A percentile compares a stretch with the other conserved stretches of the same genome.
phyloP scores from a whole-genome alignment of 1,140 invertebrate genomes.

The Pectinophora gossypiella region DNA sequence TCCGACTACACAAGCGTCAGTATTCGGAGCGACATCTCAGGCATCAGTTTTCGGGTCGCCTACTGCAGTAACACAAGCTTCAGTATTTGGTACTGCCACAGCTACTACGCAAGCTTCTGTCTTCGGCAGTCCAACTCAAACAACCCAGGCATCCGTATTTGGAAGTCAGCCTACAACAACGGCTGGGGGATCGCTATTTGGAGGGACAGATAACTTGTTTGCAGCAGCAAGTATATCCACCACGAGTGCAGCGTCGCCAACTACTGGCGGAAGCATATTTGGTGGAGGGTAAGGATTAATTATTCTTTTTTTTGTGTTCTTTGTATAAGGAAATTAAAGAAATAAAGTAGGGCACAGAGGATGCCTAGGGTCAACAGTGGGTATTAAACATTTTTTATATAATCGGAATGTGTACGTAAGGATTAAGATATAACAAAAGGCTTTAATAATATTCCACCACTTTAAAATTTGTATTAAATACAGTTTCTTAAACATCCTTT shows the following conservation, averaged over 20 bases:
- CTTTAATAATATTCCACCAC: too few species aligned
- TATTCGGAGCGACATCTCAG: slow-evolving; percentile 33
- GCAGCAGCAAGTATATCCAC: slow-evolving; percentile 57
- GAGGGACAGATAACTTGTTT: slow-evolving; percentile 46
- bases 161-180: slow-evolving; percentile 25
- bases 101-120: slow-evolving; percentile 24
- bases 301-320: too few species aligned
- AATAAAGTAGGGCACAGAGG: too few species aligned
- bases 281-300: slow-evolving; percentile 43
- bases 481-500: too few species aligned
- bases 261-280: slow-evolving; percentile 50
- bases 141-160: slow-evolving; percentile 32
- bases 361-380: too few species aligned
- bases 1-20: slow-evolving; percentile 18
- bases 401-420: too few species aligned
- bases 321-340: too few species aligned
- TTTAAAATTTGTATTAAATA: too few species aligned
- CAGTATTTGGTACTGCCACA: slow-evolving; percentile 14
- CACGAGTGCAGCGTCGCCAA: slow-evolving; percentile 37
- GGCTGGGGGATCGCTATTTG: slow-evolving; percentile 41
- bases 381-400: too few species aligned
- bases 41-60: slow-evolving; percentile 24
- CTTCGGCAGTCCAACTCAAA: slow-evolving; percentile 11
- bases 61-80: slow-evolving; percentile 23
- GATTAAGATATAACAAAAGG: too few species aligned